These are phyloP conservation scores for Ancistrus triradiatus DNA, from an alignment of 2,113 vertebrate species.

Conservation along the genomic window DNA sequence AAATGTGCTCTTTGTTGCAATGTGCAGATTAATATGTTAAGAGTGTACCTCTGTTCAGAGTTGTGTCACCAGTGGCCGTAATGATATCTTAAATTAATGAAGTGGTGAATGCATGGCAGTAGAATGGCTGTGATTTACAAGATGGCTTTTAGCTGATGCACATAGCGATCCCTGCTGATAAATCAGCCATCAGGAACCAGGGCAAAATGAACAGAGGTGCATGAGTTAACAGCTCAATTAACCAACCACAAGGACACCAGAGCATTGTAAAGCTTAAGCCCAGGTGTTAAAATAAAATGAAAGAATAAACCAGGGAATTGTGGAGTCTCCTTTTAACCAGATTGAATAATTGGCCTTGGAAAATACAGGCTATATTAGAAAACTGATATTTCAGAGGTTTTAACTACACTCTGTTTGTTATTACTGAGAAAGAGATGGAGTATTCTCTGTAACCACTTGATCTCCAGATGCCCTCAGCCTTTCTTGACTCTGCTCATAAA, in stretches of 20 bases:
- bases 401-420: slow-evolving; percentile 42
- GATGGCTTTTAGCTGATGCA: slow-evolving; percentile 86
- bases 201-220: slow-evolving; percentile 82
- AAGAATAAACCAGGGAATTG: slow-evolving; percentile 5
- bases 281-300: slow-evolving; percentile 36
- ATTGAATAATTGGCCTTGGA: slow-evolving; percentile 13
- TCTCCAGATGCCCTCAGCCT: slow-evolving; percentile 52
- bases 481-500: slow-evolving; percentile 60
- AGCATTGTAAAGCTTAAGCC: slow-evolving; percentile 26
- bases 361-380: background rate
- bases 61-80: slow-evolving; percentile 85
- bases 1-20: slow-evolving; percentile 77
- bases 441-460: slow-evolving; percentile 48
- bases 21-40: slow-evolving; percentile 80
- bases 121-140: slow-evolving; percentile 82
- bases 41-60: slow-evolving; percentile 88
- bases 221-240: slow-evolving; percentile 79
- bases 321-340: slow-evolving; percentile 3
- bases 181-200: slow-evolving; percentile 82
- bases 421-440: slow-evolving; percentile 9
- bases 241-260: slow-evolving; percentile 42
- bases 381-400: slow-evolving; percentile 10
- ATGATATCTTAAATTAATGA: slow-evolving; percentile 95
- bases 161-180: slow-evolving; percentile 81
- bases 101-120: slow-evolving; percentile 81